phyloP scores from a whole-genome alignment of 2,797 vertebrate genomes.

The Coluber constrictor region DNA sequence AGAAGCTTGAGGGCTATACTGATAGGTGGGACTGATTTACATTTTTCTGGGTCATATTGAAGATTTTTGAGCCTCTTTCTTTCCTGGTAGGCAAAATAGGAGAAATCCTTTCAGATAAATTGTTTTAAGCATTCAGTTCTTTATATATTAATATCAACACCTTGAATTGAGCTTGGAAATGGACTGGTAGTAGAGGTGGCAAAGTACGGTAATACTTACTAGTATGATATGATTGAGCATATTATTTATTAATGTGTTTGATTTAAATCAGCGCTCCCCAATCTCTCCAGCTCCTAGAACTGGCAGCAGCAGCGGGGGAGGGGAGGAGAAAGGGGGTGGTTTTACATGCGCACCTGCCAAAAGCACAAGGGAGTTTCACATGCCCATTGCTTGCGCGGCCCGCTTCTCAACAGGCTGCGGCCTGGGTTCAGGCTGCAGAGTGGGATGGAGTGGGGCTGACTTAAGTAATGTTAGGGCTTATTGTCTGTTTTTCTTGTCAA shows the following conservation, averaged over 20 bases:
- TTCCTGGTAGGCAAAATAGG: neutral
- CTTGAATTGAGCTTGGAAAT: neutral
- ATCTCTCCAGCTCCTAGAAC: neutral
- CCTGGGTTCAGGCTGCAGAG: neutral
- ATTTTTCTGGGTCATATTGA: neutral
- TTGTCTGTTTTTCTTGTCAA: neutral
- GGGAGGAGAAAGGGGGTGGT: neutral
- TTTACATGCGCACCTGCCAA: neutral
- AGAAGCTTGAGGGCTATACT: neutral
- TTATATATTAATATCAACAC: neutral
- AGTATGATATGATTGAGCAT: neutral
- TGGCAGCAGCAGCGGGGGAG: neutral
- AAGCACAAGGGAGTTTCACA: no score
- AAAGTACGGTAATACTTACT: neutral
- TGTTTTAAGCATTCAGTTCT: neutral
- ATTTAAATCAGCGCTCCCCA: neutral
- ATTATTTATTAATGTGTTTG: neutral
- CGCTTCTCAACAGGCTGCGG: no score
- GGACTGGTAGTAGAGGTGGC: neutral
- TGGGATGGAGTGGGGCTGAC: neutral
- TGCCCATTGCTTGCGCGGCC: neutral
- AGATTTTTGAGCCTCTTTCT: no score
- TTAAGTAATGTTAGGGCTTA: neutral
- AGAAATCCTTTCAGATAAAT: neutral
- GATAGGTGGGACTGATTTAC: neutral